These are phyloP conservation scores for Rafetus swinhoei DNA, from an alignment of 2,113 vertebrate species.

Conservation along the genomic window DNA sequence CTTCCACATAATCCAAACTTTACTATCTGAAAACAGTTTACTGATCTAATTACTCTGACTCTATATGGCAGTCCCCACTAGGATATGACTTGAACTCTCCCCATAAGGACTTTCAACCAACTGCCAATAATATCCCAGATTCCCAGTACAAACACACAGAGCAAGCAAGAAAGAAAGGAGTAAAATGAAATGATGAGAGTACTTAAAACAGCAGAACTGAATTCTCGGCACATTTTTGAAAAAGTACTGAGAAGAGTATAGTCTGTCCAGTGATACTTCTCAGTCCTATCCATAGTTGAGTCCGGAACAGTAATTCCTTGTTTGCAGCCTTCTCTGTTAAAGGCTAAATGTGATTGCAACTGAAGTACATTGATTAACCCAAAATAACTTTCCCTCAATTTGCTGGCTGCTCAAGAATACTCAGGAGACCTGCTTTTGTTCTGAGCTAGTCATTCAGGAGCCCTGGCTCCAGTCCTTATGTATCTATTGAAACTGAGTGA, in stretches of 20 bases:
- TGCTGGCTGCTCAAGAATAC: slow-evolving; percentile 74
- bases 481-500: slow-evolving; percentile 79
- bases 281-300: slow-evolving; percentile 51
- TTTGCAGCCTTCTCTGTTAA: slow-evolving; percentile 66
- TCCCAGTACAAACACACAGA: slow-evolving; percentile 30
- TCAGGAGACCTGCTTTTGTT: slow-evolving; percentile 80
- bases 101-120: slow-evolving; percentile 49
- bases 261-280: slow-evolving; percentile 68
- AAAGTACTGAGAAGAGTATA: slow-evolving; percentile 30
- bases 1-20: slow-evolving; percentile 22
- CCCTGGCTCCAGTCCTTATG: slow-evolving; percentile 71
- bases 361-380: slow-evolving; percentile 77
- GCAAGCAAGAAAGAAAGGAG: neutral
- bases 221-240: slow-evolving; percentile 20
- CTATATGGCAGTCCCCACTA: slow-evolving; percentile 26
- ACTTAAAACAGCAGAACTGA: slow-evolving; percentile 41
- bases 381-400: slow-evolving; percentile 77
- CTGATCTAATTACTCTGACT: slow-evolving; percentile 54
- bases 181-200: slow-evolving; percentile 33
- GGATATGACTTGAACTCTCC: slow-evolving; percentile 58
- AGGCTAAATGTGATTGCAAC: slow-evolving; percentile 74
- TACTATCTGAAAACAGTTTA: slow-evolving; percentile 44
- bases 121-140: slow-evolving; percentile 68
- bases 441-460: slow-evolving; percentile 78
- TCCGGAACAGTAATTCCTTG: slow-evolving; percentile 70